Base-by-base conservation (phyloP, 2,113 vertebrate genomes). In the Corythaixoides concolor region DNA sequence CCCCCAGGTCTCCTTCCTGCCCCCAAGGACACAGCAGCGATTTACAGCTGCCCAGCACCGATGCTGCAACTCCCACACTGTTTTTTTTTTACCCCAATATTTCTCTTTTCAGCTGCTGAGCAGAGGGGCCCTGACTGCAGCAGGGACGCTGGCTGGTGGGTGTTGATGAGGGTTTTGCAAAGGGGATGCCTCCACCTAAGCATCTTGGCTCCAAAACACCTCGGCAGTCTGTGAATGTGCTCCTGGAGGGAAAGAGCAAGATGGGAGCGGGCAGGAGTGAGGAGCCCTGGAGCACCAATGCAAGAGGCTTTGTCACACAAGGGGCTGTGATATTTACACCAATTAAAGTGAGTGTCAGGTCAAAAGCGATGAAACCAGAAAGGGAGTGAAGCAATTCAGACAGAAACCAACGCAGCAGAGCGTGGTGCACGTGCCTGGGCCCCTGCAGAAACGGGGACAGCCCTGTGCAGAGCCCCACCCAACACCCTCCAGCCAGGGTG, bases 21-120 rank as follows among this genome's bases (percentile, higher is more conserved):
- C 69, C 21, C 32, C 68, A 43, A 68, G 43, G 18, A 59, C 8
- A 10, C 37, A 64, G 39, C 43, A 35, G 53, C 14, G 43, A 64
- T 73, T 89, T 81, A 50, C 24, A 88, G 55, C n/a, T 1, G 1
- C 53, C 9, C 58, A 33, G 23, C n/a, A 39, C 14, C 5, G 8
- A 35, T 1, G 1, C 32, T 55, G 37, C 0, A 2, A 20, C 27
- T 49, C 9, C 37, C 37, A 50, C 4, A 0, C 23, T 37, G 6
- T 5, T 30, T 93, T 85, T 35, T 5, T 30, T 93, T 85, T 35
- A 33, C 30, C 21, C 28, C 6, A 19, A 10, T 26, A 43, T 63
- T 88, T 85, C 78, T 64, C 37, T 47, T 45, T 63, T 19, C 73
- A 45, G 17, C 39, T 75, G 39, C 35, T 33, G 18, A 17, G 21